Evolutionary conservation across 2,797 vertebrate genomes (phyloP).

Genomic region (Sciurus carolinensis): DNA sequence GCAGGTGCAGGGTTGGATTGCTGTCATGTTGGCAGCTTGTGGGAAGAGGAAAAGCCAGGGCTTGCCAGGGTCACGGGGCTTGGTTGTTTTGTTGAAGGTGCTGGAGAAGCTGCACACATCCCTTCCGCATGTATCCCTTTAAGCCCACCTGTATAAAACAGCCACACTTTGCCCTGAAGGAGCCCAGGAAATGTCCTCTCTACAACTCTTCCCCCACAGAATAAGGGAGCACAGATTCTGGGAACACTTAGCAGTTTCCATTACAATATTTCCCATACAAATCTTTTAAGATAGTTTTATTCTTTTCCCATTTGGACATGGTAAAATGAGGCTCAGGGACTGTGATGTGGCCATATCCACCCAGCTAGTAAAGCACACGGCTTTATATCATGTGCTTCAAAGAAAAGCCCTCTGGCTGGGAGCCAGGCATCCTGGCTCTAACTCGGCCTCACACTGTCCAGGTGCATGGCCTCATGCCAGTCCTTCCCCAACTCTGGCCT

Average conservation of each 20-base stretch:
- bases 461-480: neutral
- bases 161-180: neutral
- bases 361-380: neutral
- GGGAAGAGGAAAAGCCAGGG: neutral
- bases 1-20: neutral
- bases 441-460: accelerated
- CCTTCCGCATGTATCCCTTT: accelerated
- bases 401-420: neutral
- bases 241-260: neutral
- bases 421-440: neutral
- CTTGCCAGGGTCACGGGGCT: neutral
- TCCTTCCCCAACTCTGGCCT: neutral
- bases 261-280: neutral
- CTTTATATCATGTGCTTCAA: neutral
- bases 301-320: accelerated
- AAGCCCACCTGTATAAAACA: neutral
- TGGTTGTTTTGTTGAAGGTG: neutral
- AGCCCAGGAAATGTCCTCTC: neutral
- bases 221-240: neutral
- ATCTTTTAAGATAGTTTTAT: neutral
- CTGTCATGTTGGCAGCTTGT: neutral
- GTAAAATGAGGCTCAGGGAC: neutral
- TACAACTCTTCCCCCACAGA: neutral
- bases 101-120: neutral
- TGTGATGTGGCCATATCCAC: neutral